phyloP scores from a whole-genome alignment of 2,888 invertebrate species.

The Spilarctia lutea region DNA sequence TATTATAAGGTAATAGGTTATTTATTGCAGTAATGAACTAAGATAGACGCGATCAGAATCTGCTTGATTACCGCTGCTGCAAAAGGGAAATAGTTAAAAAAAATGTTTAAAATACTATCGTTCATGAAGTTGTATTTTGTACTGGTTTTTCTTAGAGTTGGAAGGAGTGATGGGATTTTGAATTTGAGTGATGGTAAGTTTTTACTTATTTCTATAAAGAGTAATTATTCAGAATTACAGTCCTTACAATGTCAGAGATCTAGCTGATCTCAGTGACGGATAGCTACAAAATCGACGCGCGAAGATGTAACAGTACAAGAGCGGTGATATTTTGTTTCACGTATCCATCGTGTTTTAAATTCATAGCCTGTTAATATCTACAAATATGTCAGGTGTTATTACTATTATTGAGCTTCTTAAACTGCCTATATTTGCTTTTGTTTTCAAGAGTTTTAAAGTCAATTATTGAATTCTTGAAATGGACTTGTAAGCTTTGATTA shows the following conservation, averaged over 20 bases:
- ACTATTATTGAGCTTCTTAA: no score
- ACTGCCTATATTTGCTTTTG: no score
- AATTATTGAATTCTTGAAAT: no score
- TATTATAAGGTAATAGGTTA: neutral
- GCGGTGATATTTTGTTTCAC: no score
- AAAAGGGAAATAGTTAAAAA: neutral
- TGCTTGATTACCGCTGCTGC: neutral
- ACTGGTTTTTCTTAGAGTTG: neutral
- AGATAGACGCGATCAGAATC: neutral
- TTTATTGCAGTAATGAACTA: neutral
- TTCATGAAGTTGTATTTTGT: neutral
- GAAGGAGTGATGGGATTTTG: neutral
- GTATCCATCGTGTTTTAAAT: no score
- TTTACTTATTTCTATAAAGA: neutral
- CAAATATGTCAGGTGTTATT: no score
- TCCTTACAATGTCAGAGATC: no score
- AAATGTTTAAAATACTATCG: neutral
- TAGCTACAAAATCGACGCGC: no score
- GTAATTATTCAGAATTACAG: neutral
- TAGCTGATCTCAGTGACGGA: no score
- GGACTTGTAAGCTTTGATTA: neutral
- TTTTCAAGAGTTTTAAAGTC: no score
- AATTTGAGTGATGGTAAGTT: conserved; percentile 7
- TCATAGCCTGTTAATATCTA: no score
- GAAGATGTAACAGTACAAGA: no score